Evolutionary conservation across 2,797 vertebrate genomes (phyloP), one percentile per base, ranked within the genome.

Genomic region (Sphenodon punctatus): DNA sequence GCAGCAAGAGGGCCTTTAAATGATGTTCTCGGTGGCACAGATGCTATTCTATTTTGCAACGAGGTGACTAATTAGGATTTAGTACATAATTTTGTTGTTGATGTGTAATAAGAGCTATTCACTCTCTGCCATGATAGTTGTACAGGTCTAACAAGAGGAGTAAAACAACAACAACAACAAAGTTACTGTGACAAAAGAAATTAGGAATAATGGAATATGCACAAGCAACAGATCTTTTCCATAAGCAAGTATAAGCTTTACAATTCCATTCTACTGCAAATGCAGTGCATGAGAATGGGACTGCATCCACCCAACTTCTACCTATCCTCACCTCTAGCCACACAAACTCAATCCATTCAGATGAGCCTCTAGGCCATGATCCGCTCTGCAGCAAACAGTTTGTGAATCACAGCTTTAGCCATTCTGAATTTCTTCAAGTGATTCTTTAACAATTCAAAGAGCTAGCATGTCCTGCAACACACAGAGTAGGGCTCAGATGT

Each of bases 401-500:
- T n/a, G n/a, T n/a, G n/a, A n/a, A n/a, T n/a, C n/a, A 77, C 8
- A 49, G 23, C 10, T n/a, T n/a, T 39, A 67, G 45, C 39, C 45
- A 42, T 0, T 23, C 7, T 34, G 30, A 23, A 36, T 23, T 38
- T 60, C n/a, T 53, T 71, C 25, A 13, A 39, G 22, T 0, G 0
- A 9, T 17, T 49, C 49, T 67, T 67, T 60, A 70, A 67, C 19
- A 86, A 22, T 2, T n/a, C 25, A 46, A 45, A 80, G 23, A 67
- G 30, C 11, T 2, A 1, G 14, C 4, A 6, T 38, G 13, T 56
- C 15, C 38, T 0, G 0, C 48, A 71, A 32, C 42, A 49, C 1
- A 9, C 10, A 46, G 20, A 2, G 0, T 10, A 1, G 1, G 23
- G 16, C 3, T 3, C 43, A 60, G 68, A 22, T 36, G 6, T 10